Evolutionary conservation across 2,888 invertebrate genomes (phyloP), one percentile per base, ranked within the genome.

Genomic region (Caenorhabditis zanzibari): DNA sequence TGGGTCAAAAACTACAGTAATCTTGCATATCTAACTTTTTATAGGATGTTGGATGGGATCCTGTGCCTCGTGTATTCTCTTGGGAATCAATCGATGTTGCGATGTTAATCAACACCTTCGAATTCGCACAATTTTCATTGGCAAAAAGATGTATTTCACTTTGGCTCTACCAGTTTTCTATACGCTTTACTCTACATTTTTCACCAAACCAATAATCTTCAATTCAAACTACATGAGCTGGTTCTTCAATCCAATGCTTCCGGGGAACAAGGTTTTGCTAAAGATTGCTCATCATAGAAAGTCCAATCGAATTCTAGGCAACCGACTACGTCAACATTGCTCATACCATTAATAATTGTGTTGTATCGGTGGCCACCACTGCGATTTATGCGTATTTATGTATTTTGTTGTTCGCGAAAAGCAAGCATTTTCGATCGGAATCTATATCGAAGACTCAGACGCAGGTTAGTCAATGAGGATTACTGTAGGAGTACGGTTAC

Each of bases 161-260:
- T 16, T 77, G 1, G 9, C 52, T 0, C 6, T 69, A 2, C 52
- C 52, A 1, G 22, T 77, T 12, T 14, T 61, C 5, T 77, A 77
- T 28, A 61, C 61, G 9, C 24, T 77, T n/a, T 77, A 69, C 49
- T 68, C 52, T 0, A n/a, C 26, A 0, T 44, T 77, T n/a, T 77
- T 77, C 61, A 52, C 69, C n/a, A 77, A 77, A 44, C 68, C 76
- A 14, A 54, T 61, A n/a, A 35, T 69, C 14, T 77, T 77, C 32
- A 47, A 68, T 26, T 69, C 76, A 2, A 28, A 52, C 6, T 66
- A 69, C 52, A 77, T 77, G 61, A 52, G 61, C 41, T 77, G 76
- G 76, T 77, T 77, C 26, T 77, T 77, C 54, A 61, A 77, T 32
- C 76, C 76, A 63, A 63, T 63, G 63, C 44, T 63, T n/a, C 63